These are phyloP conservation scores for Natrix natrix DNA, from an alignment of 2,797 vertebrate genomes.

Conservation along the genomic window DNA sequence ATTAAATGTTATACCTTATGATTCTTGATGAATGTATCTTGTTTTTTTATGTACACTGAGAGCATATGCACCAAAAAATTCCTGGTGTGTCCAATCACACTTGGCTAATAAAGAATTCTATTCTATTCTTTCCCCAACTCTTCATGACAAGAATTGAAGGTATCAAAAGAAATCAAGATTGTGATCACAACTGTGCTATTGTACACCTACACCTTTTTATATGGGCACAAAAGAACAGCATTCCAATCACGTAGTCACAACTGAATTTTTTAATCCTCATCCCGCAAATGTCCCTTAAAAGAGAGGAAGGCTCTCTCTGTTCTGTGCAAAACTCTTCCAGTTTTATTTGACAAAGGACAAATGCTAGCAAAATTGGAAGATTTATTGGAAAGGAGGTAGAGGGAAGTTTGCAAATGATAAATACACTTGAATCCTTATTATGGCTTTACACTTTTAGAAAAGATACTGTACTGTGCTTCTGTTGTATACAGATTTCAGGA, in stretches of 20 bases:
- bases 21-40: no score
- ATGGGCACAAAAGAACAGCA: not conserved
- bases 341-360: not conserved
- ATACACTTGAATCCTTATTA: not conserved
- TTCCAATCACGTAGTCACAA: not conserved
- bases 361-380: not conserved
- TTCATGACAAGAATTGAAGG: not conserved
- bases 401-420: not conserved
- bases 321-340: not conserved
- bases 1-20: no score
- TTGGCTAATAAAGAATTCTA: no score
- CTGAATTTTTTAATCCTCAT: not conserved
- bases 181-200: not conserved
- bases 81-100: no score
- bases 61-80: no score
- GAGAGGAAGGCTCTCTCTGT: not conserved
- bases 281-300: not conserved
- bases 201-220: no score
- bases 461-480: not conserved
- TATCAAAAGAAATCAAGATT: not conserved
- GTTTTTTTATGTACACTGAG: no score
- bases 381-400: not conserved
- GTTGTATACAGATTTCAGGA: slow-evolving; percentile 33
- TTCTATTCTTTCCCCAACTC: not conserved
- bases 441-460: not conserved